phyloP scores from a whole-genome alignment of 2,113 vertebrate species.

The Petrocephalus zakoni region DNA sequence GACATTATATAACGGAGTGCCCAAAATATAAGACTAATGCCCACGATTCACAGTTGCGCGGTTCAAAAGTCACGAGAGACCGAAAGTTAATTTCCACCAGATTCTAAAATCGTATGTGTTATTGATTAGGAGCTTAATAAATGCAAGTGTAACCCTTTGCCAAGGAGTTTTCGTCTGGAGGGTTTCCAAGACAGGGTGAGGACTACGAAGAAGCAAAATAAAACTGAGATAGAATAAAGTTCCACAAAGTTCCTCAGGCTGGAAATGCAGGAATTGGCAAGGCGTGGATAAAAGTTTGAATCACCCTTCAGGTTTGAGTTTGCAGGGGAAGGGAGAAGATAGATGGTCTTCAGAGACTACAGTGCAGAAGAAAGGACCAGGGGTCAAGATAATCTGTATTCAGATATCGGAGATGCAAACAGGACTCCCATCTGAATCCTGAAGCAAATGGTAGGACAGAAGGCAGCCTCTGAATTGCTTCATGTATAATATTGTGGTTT shows the following conservation, averaged over 20 bases:
- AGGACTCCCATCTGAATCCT: not conserved
- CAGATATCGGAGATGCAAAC: not conserved
- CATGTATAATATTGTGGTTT: not conserved
- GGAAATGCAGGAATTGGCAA: not conserved
- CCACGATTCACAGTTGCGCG: not conserved
- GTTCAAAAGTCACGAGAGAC: not conserved
- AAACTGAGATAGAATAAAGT: not conserved
- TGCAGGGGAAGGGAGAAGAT: not conserved
- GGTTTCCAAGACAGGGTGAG: not conserved
- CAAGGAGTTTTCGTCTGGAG: not conserved
- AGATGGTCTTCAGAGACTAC: not conserved
- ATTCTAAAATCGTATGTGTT: not conserved
- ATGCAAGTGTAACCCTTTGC: not conserved
- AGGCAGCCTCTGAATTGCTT: not conserved
- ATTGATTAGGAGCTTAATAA: not conserved
- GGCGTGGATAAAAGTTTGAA: not conserved
- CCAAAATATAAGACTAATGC: not conserved
- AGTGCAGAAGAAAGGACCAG: not conserved
- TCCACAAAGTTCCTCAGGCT: not conserved
- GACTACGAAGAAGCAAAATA: not conserved
- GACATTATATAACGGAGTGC: not conserved
- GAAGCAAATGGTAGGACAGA: not conserved
- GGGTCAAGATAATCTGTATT: not conserved
- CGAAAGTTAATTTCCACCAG: not conserved
- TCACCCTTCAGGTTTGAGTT: not conserved